Evolutionary conservation across 2,888 invertebrate genomes (phyloP).

Genomic region (Caradrina kadenii): DNA sequence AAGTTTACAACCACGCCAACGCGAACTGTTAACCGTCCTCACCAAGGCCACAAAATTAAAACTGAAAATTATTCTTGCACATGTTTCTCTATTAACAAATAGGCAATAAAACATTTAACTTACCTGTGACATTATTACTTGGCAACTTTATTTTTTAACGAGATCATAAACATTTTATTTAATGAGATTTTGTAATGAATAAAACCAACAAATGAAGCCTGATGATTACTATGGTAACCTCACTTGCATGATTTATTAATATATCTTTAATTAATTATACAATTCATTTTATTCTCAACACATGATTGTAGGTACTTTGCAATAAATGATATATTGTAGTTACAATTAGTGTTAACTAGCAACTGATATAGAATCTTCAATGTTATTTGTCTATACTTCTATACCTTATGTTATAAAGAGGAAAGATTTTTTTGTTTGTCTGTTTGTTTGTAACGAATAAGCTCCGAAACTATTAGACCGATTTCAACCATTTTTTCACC

Average conservation of each 20-base stretch:
- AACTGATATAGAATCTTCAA: slow-evolving; percentile 8
- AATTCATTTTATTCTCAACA: slow-evolving; percentile 49
- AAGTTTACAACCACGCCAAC: slow-evolving; percentile 11
- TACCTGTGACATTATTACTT: slow-evolving; percentile 13
- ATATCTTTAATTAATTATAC: slow-evolving; percentile 61
- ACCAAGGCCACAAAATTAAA: slow-evolving; percentile 31
- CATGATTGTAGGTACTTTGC: slow-evolving; percentile 17
- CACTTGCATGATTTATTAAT: slow-evolving; percentile 53
- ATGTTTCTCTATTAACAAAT: slow-evolving; percentile 32
- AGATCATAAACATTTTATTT: slow-evolving; percentile 16
- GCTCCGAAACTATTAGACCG: too few relatives aligned
- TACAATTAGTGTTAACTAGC: slow-evolving; percentile 17
- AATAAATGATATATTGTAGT: slow-evolving; percentile 27
- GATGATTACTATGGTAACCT: slow-evolving; percentile 57
- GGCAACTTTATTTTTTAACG: slow-evolving; percentile 19
- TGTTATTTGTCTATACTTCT: background rate
- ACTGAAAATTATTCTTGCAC: slow-evolving; percentile 41
- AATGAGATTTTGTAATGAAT: slow-evolving; percentile 25
- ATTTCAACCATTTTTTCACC: too few relatives aligned
- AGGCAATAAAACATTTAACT: slow-evolving; percentile 36
- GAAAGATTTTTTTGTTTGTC: too few relatives aligned
- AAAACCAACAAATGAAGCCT: slow-evolving; percentile 45
- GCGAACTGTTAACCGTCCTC: background rate
- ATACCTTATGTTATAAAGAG: too few relatives aligned
- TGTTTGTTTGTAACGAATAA: too few relatives aligned